Evolutionary conservation across 2,113 vertebrate genomes (phyloP), one percentile per base, ranked within the genome.

Genomic region (Pedionomus torquatus): DNA sequence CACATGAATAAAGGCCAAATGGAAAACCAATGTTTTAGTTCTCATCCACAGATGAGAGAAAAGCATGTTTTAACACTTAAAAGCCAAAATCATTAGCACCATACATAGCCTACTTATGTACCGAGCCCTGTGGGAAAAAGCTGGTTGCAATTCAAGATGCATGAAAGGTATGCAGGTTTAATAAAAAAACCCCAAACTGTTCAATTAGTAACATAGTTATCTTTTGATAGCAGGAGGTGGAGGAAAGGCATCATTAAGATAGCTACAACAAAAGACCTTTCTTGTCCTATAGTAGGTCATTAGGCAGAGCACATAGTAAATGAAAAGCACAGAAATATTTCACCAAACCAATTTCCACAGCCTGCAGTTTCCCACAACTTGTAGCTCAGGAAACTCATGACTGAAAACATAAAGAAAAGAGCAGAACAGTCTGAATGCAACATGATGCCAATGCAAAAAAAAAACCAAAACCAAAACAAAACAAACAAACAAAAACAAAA

Each of bases 11-110:
- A 79, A 72, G 30, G 1, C 5, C 0, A 24, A 10, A 9, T 39
- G 7, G 6, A 69, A 91, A 80, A 5, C 5, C 1, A 3, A 4
- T 3, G 11, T 8, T 60, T n/a, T n/a, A n/a, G n/a, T n/a, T n/a
- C n/a, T n/a, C 18, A 52, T n/a, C 12, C 11, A 7, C 5, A 10
- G 41, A 13, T 0, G 57, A 1, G 5, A 31, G 6, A 52, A 65
- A 74, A 75, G 13, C 13, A 9, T 7, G 2, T 11, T 70, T 75
- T 68, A 24, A 15, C 44, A 48, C 9, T 69, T 39, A 28, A 61
- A 58, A 64, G 20, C 16, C 15, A 71, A 58, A 71, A 41, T 10
- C 8, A 5, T 2, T 2, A 55, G 5, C 30, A 91, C 28, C 3
- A 19, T 24, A 31, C 9, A 17, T 2, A 20, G 30, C 11, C 71